Conservation (phyloP, 2,113 vertebrate species). For the Rallus limicola region DNA sequence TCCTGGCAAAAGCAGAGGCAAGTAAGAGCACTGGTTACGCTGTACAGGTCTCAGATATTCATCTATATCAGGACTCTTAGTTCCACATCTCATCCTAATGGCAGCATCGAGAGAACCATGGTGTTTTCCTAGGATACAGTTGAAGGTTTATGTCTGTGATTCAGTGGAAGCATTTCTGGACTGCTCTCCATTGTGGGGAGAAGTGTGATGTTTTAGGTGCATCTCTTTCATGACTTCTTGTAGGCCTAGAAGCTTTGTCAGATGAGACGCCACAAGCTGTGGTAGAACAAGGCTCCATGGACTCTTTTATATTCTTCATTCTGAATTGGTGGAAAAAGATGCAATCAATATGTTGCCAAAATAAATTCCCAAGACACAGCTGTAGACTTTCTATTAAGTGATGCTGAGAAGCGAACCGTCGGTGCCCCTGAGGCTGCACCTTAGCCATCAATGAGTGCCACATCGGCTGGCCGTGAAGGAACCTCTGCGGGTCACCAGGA, state of each 20-base stretch:
- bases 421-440: fast-evolving
- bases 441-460: fast-evolving
- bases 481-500: fast-evolving
- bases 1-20: neutral
- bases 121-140: neutral
- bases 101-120: neutral
- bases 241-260: neutral
- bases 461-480: neutral
- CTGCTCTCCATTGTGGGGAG: neutral
- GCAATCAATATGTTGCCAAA: neutral
- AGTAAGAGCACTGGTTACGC: neutral
- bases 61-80: neutral
- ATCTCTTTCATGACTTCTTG: fast-evolving
- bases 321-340: neutral
- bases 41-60: neutral
- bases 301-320: neutral
- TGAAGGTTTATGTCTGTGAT: neutral
- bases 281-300: neutral
- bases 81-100: neutral
- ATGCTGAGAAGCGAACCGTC: fast-evolving
- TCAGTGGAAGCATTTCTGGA: neutral
- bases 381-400: neutral
- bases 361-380: neutral
- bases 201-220: neutral
- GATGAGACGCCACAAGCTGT: neutral